Evolutionary conservation across 2,797 vertebrate species (phyloP).

Genomic region (Chanos chanos): DNA sequence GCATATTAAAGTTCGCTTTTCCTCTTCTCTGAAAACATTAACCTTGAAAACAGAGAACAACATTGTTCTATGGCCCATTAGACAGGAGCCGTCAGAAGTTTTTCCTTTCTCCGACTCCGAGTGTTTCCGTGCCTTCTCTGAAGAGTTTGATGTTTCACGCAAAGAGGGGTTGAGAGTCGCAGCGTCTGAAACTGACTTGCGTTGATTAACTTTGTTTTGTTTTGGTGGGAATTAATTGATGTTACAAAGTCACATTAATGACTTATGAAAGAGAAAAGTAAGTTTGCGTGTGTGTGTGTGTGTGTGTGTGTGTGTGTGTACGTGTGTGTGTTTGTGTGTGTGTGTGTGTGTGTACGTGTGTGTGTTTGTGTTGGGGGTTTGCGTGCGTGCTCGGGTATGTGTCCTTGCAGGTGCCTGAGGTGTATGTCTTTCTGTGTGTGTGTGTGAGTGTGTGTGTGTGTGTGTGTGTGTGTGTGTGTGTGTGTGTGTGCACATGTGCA

Average conservation of each 20-base stretch:
- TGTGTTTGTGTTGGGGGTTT: too few relatives aligned
- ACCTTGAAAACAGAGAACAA: constrained; percentile 41
- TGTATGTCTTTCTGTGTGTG: not conserved
- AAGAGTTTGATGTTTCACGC: not conserved
- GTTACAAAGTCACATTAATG: constrained; percentile 13
- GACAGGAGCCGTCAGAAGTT: constrained; percentile 37
- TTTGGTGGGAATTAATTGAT: constrained; percentile 27
- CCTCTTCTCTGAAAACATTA: constrained; percentile 30
- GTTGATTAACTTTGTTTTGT: too few relatives aligned
- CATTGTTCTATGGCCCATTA: constrained; percentile 44
- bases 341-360: too few relatives aligned
- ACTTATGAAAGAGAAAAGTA: not conserved
- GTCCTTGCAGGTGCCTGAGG: too few relatives aligned
- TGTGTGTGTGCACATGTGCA: not conserved
- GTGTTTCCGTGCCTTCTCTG: not conserved
- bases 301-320: not conserved
- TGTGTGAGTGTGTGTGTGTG: not conserved
- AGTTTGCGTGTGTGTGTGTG: not conserved
- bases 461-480: not conserved
- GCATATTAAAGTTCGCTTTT: constrained; percentile 17
- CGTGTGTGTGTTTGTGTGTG: too few relatives aligned
- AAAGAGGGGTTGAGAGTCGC: not conserved
- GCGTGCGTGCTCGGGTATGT: not conserved
- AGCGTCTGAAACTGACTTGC: too few relatives aligned
- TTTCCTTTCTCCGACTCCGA: constrained; percentile 11